Percentiles rank a stretch among this genome's conserved stretches.
Evolutionary conservation across 2,888 invertebrate genomes (phyloP).

Genomic region (Aethes cnicana): DNA sequence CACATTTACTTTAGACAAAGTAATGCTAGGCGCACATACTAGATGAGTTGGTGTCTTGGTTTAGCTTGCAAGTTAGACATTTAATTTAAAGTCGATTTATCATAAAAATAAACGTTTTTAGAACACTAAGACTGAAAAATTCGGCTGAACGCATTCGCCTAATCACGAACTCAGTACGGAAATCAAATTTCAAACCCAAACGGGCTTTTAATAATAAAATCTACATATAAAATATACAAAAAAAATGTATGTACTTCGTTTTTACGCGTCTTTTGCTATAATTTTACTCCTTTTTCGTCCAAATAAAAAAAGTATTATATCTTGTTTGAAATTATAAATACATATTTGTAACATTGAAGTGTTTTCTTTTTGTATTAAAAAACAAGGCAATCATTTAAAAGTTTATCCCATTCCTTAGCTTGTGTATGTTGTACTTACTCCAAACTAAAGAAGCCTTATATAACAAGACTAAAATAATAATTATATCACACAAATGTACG

Average conservation of each 20-base stretch:
- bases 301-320: not conserved
- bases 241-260: slow-evolving; percentile 22
- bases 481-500: too few relatives aligned
- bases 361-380: not conserved
- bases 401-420: too few relatives aligned
- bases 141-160: slow-evolving; percentile 65
- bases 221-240: slow-evolving; percentile 18
- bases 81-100: slow-evolving; percentile 52
- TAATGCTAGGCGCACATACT: slow-evolving; percentile 46
- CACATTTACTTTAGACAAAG: slow-evolving; percentile 32
- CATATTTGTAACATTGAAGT: not conserved
- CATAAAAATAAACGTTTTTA: slow-evolving; percentile 51
- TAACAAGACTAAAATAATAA: too few relatives aligned
- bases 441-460: too few relatives aligned
- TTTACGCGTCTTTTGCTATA: slow-evolving; percentile 16
- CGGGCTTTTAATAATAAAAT: slow-evolving; percentile 19
- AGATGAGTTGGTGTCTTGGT: slow-evolving; percentile 42
- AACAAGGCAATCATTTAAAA: too few relatives aligned
- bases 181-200: not conserved
- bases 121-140: slow-evolving; percentile 80
- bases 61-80: slow-evolving; percentile 40
- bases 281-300: slow-evolving; percentile 23
- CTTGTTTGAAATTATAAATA: not conserved
- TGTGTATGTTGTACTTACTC: too few relatives aligned
- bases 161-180: slow-evolving; percentile 34